Evolutionary conservation across 2,888 invertebrate species (phyloP).

Genomic region (Hirtodrosophila duncani): DNA sequence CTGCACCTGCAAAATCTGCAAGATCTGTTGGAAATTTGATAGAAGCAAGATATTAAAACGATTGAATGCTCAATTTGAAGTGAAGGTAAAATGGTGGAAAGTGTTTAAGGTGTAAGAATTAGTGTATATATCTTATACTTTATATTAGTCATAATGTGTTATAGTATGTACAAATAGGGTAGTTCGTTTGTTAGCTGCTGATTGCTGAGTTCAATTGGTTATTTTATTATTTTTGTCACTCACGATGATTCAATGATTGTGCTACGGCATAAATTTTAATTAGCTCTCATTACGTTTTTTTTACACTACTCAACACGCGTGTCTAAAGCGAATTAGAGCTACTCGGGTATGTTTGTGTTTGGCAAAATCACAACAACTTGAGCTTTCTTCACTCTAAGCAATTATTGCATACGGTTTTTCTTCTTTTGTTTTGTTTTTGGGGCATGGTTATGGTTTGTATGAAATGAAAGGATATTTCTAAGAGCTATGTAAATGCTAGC

Average conservation of each 20-base stretch:
- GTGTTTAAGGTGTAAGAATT: no score
- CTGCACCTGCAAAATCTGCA: no score
- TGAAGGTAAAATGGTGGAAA: no score
- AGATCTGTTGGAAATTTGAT: no score
- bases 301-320: no score
- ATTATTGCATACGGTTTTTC: constrained; percentile 20
- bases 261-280: constrained; percentile 64
- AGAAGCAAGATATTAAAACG: no score
- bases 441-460: no score
- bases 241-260: constrained; percentile 69
- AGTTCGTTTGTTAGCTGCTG: constrained; percentile 34
- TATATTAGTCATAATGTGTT: not conserved
- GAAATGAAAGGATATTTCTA: constrained; percentile 28
- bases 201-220: constrained; percentile 19
- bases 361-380: constrained; percentile 52
- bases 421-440: constrained; percentile 26
- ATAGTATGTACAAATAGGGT: constrained; percentile 18
- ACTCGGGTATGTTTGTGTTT: constrained; percentile 4
- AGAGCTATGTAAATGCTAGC: constrained; percentile 7
- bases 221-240: constrained; percentile 45
- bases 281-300: constrained; percentile 44
- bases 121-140: constrained; percentile 17
- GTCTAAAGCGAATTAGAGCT: no score
- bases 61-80: no score
- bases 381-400: constrained; percentile 56